A percentile compares a stretch with the other conserved stretches of the same genome.
phyloP scores from a whole-genome alignment of 2,113 vertebrate genomes.

The Rousettus leschenaultii region DNA sequence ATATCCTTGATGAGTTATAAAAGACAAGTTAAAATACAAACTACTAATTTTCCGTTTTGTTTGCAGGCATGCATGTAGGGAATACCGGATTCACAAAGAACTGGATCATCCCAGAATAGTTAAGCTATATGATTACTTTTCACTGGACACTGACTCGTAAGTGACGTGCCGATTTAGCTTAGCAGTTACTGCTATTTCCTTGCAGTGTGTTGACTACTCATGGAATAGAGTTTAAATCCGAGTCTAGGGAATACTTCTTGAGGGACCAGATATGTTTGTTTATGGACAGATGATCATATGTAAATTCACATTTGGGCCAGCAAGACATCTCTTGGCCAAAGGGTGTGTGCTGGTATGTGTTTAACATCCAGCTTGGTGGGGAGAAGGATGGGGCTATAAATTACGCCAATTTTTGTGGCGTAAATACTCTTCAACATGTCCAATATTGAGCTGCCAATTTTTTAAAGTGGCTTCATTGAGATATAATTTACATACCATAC shows the following conservation, averaged over 20 bases:
- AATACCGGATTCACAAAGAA: constrained; percentile 99
- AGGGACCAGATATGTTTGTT: neutral
- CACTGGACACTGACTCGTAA: constrained; percentile 99
- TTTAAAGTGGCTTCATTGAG: neutral
- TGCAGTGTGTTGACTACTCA: neutral
- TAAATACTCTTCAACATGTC: neutral
- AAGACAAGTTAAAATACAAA: neutral
- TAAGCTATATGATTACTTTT: constrained; percentile 99
- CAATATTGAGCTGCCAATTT: neutral
- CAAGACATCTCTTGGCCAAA: neutral
- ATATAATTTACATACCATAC: neutral
- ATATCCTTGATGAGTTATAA: neutral
- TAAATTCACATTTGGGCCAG: constrained; percentile 1
- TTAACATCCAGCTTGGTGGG: neutral
- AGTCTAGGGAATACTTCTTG: neutral
- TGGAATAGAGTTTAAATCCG: neutral
- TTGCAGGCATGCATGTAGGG: constrained; percentile 96
- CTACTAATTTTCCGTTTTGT: constrained; percentile 63
- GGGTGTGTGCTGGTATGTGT: neutral
- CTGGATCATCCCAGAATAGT: constrained; percentile 99
- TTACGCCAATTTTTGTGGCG: neutral
- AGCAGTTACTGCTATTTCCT: neutral
- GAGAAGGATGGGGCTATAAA: neutral
- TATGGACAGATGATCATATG: neutral
- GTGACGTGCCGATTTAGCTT: constrained; percentile 68